Conservation (phyloP, 2,113 vertebrate species). For the Acrocephalus arundinaceus region DNA sequence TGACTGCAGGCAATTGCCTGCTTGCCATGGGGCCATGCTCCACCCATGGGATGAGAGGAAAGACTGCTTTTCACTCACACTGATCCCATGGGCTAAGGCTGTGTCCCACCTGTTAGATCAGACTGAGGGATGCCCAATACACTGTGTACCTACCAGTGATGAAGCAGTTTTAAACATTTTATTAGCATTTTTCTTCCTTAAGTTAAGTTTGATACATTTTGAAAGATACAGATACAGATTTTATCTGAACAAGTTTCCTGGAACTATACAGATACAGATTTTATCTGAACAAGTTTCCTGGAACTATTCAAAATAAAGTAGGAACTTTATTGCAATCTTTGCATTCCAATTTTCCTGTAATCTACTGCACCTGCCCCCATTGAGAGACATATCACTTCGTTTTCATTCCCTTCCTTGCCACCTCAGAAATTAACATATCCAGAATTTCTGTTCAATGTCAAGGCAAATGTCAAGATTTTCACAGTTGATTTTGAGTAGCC, state of each 20-base stretch:
- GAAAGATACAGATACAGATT: background rate
- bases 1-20: background rate
- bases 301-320: background rate
- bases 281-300: background rate
- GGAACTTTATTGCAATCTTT: background rate
- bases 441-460: background rate
- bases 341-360: background rate
- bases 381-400: background rate
- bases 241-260: background rate
- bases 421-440: background rate
- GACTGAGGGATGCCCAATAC: background rate
- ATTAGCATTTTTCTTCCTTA: background rate
- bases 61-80: background rate
- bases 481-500: background rate
- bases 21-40: fast-evolving
- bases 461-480: background rate
- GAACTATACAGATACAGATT: background rate
- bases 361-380: fast-evolving
- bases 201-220: background rate
- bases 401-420: background rate
- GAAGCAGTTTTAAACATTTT: background rate
- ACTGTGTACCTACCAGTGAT: background rate
- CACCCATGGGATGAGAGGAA: background rate
- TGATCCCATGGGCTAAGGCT: background rate
- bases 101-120: background rate